These are phyloP conservation scores for Drosophila tripunctata DNA, from an alignment of 2,888 invertebrate species.

Conservation along the genomic window DNA sequence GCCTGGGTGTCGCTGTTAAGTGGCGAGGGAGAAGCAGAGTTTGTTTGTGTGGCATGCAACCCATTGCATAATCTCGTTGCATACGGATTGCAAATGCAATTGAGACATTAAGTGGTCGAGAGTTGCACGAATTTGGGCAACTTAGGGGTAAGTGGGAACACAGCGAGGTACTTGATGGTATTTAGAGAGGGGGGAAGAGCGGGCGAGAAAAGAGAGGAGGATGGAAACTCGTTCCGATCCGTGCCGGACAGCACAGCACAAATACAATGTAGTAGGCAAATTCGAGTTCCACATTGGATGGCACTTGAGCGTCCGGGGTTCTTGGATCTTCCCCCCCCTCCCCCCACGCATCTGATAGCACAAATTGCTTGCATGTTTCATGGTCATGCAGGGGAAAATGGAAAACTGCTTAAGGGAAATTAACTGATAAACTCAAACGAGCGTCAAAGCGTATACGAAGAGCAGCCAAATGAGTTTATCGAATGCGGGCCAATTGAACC, in stretches of 20 bases:
- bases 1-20: constrained; percentile 56
- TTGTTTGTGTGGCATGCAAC: constrained; percentile 47
- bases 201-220: no score
- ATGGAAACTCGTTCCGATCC: constrained; percentile 16
- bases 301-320: constrained; percentile 29
- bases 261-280: constrained; percentile 53
- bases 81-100: constrained; percentile 70
- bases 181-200: background rate
- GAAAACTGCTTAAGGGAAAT: constrained; percentile 35
- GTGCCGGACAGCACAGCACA: constrained; percentile 46
- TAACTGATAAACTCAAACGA: constrained; percentile 44
- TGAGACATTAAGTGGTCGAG: constrained; percentile 68
- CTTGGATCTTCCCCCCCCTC: no score
- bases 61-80: constrained; percentile 45
- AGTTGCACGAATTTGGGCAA: constrained; percentile 9
- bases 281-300: constrained; percentile 44
- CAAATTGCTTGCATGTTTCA: constrained; percentile 54
- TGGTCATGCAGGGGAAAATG: constrained; percentile 42
- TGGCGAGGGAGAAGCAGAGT: constrained; percentile 23
- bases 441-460: background rate
- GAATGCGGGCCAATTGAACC: constrained; percentile 35
- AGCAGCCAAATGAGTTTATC: constrained; percentile 4
- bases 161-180: background rate
- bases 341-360: constrained; percentile 56
- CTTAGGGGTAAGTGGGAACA: background rate